Evolutionary conservation across 2,888 invertebrate species (phyloP).

Genomic region (Leptodirus hochenwartii): DNA sequence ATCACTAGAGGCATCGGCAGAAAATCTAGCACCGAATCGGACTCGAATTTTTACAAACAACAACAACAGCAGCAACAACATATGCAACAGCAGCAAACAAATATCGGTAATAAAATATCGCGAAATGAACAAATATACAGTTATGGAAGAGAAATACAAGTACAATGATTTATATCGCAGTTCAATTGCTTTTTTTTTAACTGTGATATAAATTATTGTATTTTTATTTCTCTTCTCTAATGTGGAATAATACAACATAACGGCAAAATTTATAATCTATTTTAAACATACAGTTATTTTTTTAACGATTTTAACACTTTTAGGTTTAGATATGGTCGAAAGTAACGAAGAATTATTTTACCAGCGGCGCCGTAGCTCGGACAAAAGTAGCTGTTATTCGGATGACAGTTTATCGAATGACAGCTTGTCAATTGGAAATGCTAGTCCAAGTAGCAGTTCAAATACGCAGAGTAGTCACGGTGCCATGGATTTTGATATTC

Average conservation of each 20-base stretch:
- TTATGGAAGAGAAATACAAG: too few relatives aligned
- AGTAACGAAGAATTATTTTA: conserved; percentile 25
- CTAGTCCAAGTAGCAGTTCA: conserved; percentile 26
- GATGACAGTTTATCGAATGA: conserved; percentile 59
- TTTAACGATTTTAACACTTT: conserved; percentile 4
- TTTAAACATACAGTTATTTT: conserved; percentile 11
- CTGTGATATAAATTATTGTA: too few relatives aligned
- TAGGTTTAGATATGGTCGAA: conserved; percentile 1
- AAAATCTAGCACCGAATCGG: conserved; percentile 46
- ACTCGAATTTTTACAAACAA: conserved; percentile 18
- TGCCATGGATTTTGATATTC: conserved; percentile 18
- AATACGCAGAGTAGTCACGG: conserved; percentile 24
- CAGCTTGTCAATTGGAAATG: conserved; percentile 25
- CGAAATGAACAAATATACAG: too few relatives aligned
- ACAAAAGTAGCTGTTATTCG: conserved; percentile 50
- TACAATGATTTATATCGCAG: too few relatives aligned
- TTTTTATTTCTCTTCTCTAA: too few relatives aligned
- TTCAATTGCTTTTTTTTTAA: too few relatives aligned
- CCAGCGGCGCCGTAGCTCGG: conserved; percentile 45
- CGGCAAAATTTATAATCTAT: conserved; percentile 3
- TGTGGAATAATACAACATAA: too few relatives aligned
- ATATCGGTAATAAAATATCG: too few relatives aligned
- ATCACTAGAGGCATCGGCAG: conserved; percentile 50
- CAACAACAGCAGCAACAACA: too few relatives aligned
- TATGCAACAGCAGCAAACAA: too few relatives aligned